These are phyloP conservation scores for Aquatica leii DNA, from an alignment of 2,888 invertebrate genomes.

Conservation along the genomic window DNA sequence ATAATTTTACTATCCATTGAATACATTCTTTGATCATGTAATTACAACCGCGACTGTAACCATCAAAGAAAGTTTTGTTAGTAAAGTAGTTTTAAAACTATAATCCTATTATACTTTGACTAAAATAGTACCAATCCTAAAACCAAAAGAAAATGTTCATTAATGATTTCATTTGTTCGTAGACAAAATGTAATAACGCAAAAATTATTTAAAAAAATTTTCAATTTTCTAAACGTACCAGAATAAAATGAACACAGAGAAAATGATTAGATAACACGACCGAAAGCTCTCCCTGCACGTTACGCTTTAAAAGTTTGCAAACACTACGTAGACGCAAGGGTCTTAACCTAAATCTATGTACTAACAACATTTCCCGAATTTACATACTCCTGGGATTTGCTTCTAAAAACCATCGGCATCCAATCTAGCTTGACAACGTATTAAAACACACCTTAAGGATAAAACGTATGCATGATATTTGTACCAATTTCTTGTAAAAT, in stretches of 20 bases:
- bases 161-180: too few species aligned
- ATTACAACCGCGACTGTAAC: conserved; percentile 13
- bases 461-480: too few species aligned
- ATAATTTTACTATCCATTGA: too few species aligned
- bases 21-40: too few species aligned
- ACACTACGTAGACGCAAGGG: conserved; percentile 21
- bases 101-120: too few species aligned
- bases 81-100: conserved; percentile 30
- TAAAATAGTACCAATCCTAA: conserved; percentile 25
- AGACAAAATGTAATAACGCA: too few species aligned
- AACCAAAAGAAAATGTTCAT: too few species aligned
- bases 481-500: too few species aligned
- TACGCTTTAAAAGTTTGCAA: conserved; percentile 25
- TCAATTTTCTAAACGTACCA: too few species aligned
- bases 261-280: conserved; percentile 23
- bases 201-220: too few species aligned
- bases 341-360: conserved; percentile 24
- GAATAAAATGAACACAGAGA: too few species aligned
- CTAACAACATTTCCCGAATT: conserved; percentile 23
- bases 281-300: conserved; percentile 23
- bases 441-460: background rate
- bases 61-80: conserved; percentile 25
- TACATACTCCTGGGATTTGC: conserved; percentile 12
- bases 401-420: background rate
- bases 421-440: background rate